Conservation (phyloP, 1,140 invertebrate genomes). For the Papilio polyxenes region DNA sequence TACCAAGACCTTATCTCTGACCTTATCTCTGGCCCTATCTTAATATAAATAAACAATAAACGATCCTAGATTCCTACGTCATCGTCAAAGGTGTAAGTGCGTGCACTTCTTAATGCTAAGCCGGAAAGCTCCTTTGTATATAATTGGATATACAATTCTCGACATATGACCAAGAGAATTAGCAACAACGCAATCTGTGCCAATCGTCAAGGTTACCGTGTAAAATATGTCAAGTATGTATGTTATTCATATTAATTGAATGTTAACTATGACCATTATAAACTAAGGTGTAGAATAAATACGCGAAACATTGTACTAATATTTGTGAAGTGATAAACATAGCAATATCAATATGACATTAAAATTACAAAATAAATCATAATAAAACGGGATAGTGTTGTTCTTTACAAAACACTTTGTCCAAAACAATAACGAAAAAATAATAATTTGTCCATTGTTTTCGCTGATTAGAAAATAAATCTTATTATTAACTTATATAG, state of each 20-base stretch:
- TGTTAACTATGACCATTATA: too few relatives aligned
- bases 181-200: slow-evolving; percentile 15
- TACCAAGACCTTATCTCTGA: too few relatives aligned
- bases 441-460: background rate
- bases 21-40: too few relatives aligned
- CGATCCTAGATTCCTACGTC: background rate
- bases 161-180: slow-evolving; percentile 2
- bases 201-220: background rate
- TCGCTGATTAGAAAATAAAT: background rate
- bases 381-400: background rate
- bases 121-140: background rate
- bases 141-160: slow-evolving; percentile 21
- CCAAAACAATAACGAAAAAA: too few relatives aligned
- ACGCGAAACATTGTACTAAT: too few relatives aligned
- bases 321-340: too few relatives aligned
- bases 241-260: background rate
- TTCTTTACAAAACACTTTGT: background rate
- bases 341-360: too few relatives aligned
- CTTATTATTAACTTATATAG: too few relatives aligned
- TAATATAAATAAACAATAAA: background rate
- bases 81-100: slow-evolving; percentile 3
- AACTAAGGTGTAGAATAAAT: too few relatives aligned
- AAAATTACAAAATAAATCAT: background rate
- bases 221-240: slow-evolving; percentile 9
- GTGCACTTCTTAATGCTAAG: slow-evolving; percentile 11